A percentile compares a stretch with the other conserved stretches of the same genome.
Evolutionary conservation across 2,113 vertebrate species (phyloP).

Genomic region (Sander lucioperca): DNA sequence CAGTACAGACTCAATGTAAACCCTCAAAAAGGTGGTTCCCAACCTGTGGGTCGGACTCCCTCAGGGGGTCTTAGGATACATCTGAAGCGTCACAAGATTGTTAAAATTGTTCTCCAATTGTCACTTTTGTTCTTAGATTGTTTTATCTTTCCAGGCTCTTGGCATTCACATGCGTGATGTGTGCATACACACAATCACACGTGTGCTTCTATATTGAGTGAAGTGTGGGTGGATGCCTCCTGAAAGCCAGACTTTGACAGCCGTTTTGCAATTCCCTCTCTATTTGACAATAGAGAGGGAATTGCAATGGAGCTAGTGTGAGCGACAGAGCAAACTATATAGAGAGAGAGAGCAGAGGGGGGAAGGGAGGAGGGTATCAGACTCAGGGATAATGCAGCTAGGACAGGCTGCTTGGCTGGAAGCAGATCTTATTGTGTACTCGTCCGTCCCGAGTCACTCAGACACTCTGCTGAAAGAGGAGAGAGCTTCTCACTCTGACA

Average conservation of each 20-base stretch:
- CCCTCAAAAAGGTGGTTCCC: not conserved
- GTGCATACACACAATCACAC: slow-evolving; percentile 25
- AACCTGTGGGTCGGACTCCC: not conserved
- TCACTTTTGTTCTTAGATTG: no score
- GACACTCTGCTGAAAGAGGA: slow-evolving; percentile 24
- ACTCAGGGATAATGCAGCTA: slow-evolving; percentile 80
- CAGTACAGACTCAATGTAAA: not conserved
- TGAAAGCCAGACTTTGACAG: slow-evolving; percentile 73
- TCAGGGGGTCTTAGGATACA: not conserved
- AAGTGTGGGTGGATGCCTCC: slow-evolving; percentile 46
- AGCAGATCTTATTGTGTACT: slow-evolving; percentile 79
- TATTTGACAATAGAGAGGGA: slow-evolving; percentile 69
- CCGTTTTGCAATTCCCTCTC: slow-evolving; percentile 52
- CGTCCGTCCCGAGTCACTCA: slow-evolving; percentile 60
- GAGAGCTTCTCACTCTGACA: not conserved
- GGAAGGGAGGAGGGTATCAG: slow-evolving; percentile 61
- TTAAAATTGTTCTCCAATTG: not conserved
- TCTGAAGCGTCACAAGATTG: not conserved
- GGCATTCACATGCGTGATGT: slow-evolving; percentile 1
- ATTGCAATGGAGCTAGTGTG: slow-evolving; percentile 31
- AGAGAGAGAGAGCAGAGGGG: slow-evolving; percentile 32
- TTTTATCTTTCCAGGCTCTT: slow-evolving; percentile 2
- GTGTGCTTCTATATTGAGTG: slow-evolving; percentile 42
- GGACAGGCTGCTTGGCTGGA: slow-evolving; percentile 68
- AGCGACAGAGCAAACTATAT: slow-evolving; percentile 34